Percentiles rank a stretch among this genome's conserved stretches.
Evolutionary conservation across 2,113 vertebrate species (phyloP).

Genomic region (Petrocephalus microphthalmus): DNA sequence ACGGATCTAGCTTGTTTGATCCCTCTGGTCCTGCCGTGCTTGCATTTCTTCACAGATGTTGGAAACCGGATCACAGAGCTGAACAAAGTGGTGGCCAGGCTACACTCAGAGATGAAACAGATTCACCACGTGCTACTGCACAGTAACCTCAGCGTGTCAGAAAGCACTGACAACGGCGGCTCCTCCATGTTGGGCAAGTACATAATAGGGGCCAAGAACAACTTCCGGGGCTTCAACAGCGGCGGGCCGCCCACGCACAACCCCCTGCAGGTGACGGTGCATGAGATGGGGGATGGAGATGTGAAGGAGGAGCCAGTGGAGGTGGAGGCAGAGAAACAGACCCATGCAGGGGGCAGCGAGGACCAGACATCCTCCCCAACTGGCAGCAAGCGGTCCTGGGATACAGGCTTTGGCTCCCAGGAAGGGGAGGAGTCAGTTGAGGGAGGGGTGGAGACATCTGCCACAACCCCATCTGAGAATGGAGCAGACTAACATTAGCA

Average conservation of each 20-base stretch:
- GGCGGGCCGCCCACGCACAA: slow-evolving; percentile 27
- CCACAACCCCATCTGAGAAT: not conserved
- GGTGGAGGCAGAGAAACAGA: not conserved
- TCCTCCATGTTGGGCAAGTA: slow-evolving; percentile 70
- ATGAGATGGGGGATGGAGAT: slow-evolving; percentile 19
- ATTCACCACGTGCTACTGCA: slow-evolving; percentile 49
- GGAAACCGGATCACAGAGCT: slow-evolving; percentile 80
- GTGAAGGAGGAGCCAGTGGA: not conserved
- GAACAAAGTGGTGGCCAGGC: slow-evolving; percentile 64
- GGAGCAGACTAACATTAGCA: not conserved
- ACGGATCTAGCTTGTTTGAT: not conserved
- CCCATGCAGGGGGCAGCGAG: slow-evolving; percentile 14
- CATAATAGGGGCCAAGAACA: slow-evolving; percentile 71
- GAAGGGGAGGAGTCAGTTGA: slow-evolving; percentile 39
- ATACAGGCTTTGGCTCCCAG: slow-evolving; percentile 60
- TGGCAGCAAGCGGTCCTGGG: slow-evolving; percentile 55
- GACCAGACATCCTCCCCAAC: slow-evolving; percentile 47
- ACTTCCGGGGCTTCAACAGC: slow-evolving; percentile 65
- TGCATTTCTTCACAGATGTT: slow-evolving; percentile 53
- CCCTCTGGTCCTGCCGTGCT: slow-evolving; percentile 20
- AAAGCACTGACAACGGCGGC: slow-evolving; percentile 32
- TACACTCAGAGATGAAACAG: slow-evolving; percentile 65
- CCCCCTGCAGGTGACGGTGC: slow-evolving; percentile 48
- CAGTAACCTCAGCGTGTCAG: not conserved
- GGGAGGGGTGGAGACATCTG: not conserved